phyloP scores from a whole-genome alignment of 2,113 vertebrate genomes.

The Tragelaphus strepsiceros region DNA sequence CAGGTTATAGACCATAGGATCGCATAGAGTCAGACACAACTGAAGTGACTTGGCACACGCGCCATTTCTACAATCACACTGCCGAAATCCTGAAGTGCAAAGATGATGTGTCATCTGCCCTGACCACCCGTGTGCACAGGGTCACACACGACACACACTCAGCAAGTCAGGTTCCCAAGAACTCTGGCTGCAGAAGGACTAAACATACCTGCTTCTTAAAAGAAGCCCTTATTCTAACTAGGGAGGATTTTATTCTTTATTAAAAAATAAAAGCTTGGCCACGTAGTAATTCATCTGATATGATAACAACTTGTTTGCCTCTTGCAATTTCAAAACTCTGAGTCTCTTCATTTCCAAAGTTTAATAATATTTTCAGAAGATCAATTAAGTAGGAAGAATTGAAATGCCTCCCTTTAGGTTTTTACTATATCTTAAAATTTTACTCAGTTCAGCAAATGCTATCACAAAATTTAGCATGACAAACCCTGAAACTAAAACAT shows the following conservation, averaged over 20 bases:
- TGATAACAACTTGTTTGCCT: not conserved
- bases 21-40: not conserved
- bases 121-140: not conserved
- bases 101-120: not conserved
- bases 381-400: constrained; percentile 2
- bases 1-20: not conserved
- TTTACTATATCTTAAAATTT: constrained; percentile 8
- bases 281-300: not conserved
- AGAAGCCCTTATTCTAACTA: not conserved
- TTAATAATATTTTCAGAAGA: constrained; percentile 37
- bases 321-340: not conserved
- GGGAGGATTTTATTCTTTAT: not conserved
- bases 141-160: not conserved
- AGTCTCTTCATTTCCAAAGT: not conserved
- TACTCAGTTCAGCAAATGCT: constrained; percentile 17
- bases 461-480: constrained; percentile 31
- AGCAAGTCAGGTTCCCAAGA: not conserved
- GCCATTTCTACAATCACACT: not conserved
- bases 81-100: not conserved
- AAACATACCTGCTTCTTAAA: not conserved
- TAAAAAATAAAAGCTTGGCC: not conserved
- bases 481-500: constrained; percentile 22
- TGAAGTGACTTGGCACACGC: not conserved
- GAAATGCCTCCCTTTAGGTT: not conserved
- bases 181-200: not conserved